Evolutionary conservation across 2,888 invertebrate species (phyloP).

Genomic region (Lypha dubia): DNA sequence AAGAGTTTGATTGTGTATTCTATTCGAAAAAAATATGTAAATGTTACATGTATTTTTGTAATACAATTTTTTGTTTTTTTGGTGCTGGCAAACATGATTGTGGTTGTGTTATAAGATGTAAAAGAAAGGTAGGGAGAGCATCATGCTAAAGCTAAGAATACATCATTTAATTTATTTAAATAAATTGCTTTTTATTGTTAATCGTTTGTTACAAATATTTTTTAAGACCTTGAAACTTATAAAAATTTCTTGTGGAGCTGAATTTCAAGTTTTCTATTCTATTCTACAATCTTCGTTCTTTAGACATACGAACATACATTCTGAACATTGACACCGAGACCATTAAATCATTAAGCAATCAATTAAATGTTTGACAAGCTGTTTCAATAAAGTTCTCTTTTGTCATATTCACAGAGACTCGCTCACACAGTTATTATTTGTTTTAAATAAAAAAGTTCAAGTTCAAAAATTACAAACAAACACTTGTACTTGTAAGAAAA

Average conservation of each 20-base stretch:
- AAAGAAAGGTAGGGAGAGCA: slow-evolving; percentile 11
- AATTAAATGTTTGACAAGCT: neutral
- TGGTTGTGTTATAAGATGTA: neutral
- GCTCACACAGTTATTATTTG: neutral
- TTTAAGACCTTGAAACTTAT: too few species aligned
- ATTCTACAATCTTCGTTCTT: too few species aligned
- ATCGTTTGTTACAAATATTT: too few species aligned
- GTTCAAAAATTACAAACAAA: slow-evolving; percentile 47
- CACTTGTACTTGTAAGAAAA: slow-evolving; percentile 1
- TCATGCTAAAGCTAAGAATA: neutral
- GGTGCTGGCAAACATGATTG: neutral
- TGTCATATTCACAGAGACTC: neutral
- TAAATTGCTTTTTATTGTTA: too few species aligned
- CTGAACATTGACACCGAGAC: too few species aligned
- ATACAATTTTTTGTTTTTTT: neutral
- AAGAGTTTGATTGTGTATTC: neutral
- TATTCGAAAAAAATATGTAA: neutral
- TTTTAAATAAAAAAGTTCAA: slow-evolving; percentile 24
- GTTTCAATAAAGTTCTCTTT: neutral
- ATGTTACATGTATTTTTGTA: neutral
- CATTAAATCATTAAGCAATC: too few species aligned
- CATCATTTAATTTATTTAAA: too few species aligned
- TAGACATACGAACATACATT: too few species aligned
- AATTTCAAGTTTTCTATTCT: neutral
- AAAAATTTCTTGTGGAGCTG: too few species aligned